Evolutionary conservation across 1,140 invertebrate genomes (phyloP).

Genomic region (Bombus terrestris): DNA sequence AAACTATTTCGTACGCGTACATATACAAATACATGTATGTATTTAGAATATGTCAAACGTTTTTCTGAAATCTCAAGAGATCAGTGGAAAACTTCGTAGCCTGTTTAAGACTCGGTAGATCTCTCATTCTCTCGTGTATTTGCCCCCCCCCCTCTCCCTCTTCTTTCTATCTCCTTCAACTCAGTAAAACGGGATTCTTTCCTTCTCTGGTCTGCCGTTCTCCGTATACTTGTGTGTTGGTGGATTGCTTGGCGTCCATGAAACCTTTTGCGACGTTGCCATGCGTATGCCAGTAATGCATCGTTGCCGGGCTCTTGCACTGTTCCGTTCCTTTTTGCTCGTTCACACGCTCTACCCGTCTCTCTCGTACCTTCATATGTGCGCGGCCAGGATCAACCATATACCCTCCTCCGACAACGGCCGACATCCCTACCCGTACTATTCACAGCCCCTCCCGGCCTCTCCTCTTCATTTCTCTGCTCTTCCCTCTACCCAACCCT

Average conservation of each 20-base stretch:
- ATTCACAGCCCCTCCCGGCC: constrained; percentile 33
- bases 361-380: constrained; percentile 37
- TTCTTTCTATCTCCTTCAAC: constrained; percentile 61
- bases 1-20: background rate
- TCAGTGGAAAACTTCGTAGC: constrained; percentile 69
- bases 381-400: constrained; percentile 71
- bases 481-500: constrained; percentile 11
- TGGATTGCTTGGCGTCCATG: constrained; percentile 77
- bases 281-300: constrained; percentile 45
- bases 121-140: constrained; percentile 47
- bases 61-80: constrained; percentile 71
- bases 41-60: constrained; percentile 57
- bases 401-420: constrained; percentile 50
- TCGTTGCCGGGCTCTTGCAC: constrained; percentile 69
- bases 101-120: constrained; percentile 57
- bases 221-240: constrained; percentile 71
- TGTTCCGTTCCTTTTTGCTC: constrained; percentile 41
- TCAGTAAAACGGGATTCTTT: constrained; percentile 81
- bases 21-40: constrained; percentile 39
- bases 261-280: constrained; percentile 71
- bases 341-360: constrained; percentile 26
- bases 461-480: constrained; percentile 39
- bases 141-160: background rate
- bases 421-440: constrained; percentile 55
- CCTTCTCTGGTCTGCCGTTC: constrained; percentile 78